These are phyloP conservation scores for Agrotis puta DNA, from an alignment of 2,888 invertebrate genomes.

Conservation along the genomic window DNA sequence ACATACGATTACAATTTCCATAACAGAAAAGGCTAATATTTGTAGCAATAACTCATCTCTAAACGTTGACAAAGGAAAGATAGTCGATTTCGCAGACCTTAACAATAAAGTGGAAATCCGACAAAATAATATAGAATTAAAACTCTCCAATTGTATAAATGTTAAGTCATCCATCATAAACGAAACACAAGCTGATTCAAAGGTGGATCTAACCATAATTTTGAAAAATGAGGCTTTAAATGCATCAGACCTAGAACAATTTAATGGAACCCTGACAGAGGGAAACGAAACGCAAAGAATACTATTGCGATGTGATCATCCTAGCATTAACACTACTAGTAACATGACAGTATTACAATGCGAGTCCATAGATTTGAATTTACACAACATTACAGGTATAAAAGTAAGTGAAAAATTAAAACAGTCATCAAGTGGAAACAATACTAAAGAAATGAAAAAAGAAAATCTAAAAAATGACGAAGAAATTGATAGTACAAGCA, in stretches of 20 bases:
- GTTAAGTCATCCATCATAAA: background rate
- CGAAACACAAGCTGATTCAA: background rate
- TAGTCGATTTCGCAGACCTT: constrained; percentile 9
- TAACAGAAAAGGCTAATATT: constrained; percentile 14
- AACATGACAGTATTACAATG: constrained; percentile 30
- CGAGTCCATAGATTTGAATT: constrained; percentile 22
- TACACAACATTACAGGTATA: constrained; percentile 2
- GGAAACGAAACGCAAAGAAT: background rate
- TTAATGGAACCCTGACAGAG: constrained; percentile 4
- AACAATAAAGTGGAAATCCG: background rate
- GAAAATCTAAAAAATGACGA: background rate
- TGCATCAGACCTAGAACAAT: constrained; percentile 11
- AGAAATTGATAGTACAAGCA: background rate
- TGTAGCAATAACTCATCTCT: constrained; percentile 22
- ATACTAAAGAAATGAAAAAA: constrained; percentile 1
- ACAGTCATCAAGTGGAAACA: background rate
- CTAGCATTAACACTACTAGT: background rate
- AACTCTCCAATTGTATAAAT: constrained; percentile 23
- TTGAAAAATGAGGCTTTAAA: constrained; percentile 23
- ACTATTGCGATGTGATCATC: constrained; percentile 34
- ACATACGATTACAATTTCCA: constrained; percentile 12
- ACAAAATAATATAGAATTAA: constrained; percentile 18
- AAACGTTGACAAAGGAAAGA: constrained; percentile 26
- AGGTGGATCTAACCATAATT: constrained; percentile 30
- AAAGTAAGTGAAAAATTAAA: background rate